These are phyloP conservation scores for Festucalex cinctus DNA, from an alignment of 2,113 vertebrate genomes.

Conservation along the genomic window DNA sequence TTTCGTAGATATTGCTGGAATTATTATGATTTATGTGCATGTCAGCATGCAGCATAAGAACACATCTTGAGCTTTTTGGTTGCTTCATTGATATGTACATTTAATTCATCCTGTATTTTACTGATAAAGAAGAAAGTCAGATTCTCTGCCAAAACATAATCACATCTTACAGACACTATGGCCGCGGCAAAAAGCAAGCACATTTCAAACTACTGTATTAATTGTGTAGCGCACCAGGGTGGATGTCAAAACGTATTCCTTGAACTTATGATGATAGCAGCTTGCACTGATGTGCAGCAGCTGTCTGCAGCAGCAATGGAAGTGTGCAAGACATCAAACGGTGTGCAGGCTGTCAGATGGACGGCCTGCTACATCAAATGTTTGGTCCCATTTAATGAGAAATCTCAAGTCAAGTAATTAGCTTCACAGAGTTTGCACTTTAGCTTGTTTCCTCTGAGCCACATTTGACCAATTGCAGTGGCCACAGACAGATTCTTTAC, in stretches of 20 bases:
- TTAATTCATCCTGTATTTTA: too few species aligned
- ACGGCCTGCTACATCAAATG: not conserved
- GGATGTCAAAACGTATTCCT: not conserved
- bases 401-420: conserved; percentile 2
- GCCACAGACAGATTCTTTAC: not conserved
- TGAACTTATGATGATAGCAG: not conserved
- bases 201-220: not conserved
- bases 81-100: too few species aligned
- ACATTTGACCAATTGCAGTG: not conserved
- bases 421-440: not conserved
- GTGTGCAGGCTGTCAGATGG: conserved; percentile 1
- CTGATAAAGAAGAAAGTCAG: too few species aligned
- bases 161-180: too few species aligned
- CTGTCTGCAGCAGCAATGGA: conserved; percentile 1
- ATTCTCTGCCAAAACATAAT: too few species aligned
- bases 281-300: not conserved
- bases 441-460: not conserved
- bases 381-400: conserved; percentile 1
- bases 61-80: too few species aligned
- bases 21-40: too few species aligned
- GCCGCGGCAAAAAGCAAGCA: not conserved
- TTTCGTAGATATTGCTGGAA: too few species aligned
- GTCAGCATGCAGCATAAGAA: too few species aligned
- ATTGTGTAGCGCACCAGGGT: not conserved
- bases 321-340: conserved; percentile 2